Evolutionary conservation across 2,797 vertebrate species (phyloP), one percentile per base, ranked within the genome.

Genomic region (Chiloscyllium punctatum): DNA sequence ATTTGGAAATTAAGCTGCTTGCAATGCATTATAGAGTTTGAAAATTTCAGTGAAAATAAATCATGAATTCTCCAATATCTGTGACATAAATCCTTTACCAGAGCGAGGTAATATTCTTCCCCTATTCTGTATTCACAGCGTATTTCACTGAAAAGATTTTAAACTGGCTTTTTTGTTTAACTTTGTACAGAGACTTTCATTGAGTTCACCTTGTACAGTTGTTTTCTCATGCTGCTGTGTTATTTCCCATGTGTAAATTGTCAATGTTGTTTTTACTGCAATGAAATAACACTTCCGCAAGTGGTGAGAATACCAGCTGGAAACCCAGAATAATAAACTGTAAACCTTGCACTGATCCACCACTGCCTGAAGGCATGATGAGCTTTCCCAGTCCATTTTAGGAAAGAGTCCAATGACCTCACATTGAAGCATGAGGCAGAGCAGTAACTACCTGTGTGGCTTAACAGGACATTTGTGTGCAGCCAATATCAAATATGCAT

Each of bases 241-340:
- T 95, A 95, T 95, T 95, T 95, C 94, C 94, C 94, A 74, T 77
- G 71, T 77, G 94, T 95, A 74, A 77, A 74, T 74, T 95, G 94
- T 95, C 94, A 95, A 72, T 74, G 94, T 95, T 95, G 74, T 74
- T 95, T 94, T 95, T 95, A 95, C 71, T 95, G 71, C 94, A 95
- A 71, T 95, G 69, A 77, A 95, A 95, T 95, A 95, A 95, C 94
- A 95, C 71, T 95, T 95, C 71, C 71, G 74, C 30, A 71, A 95
- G 71, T 48, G 27, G 94, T 72, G 71, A 53, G 71, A 95, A 92
- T 71, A 77, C 94, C 94, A 95, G 69, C 94, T 95, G 94, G 94
- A 95, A 74, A 72, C 94, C 33, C 48, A 95, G 90, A 95, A 95
- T 95, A 77, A 95, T 95, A 95, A 95, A 95, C 69, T 33, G 25